Base-by-base conservation (phyloP, 1,140 invertebrate species). In the Teleogryllus occipitalis region DNA sequence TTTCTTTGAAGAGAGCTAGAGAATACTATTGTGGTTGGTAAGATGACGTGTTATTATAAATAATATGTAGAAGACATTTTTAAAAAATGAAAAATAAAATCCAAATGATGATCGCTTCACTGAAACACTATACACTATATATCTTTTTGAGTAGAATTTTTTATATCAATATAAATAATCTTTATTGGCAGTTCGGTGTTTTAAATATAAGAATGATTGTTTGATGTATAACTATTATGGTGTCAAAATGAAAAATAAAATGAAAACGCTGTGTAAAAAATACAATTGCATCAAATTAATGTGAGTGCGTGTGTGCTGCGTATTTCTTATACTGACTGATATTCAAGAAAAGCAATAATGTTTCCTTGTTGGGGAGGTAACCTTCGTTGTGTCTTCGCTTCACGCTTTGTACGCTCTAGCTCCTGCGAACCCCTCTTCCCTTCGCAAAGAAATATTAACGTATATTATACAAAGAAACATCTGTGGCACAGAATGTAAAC, bases 311-410 rank as follows among this genome's bases (percentile, higher is more conserved):
- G 39, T 39, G 78, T 73, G 73, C 47, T 79, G 79, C 39, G n/a
- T 46, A 77, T 27, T 79, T 46, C 27, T 75, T 49, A 22, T 75
- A 79, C 79, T 46, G 79, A 79, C 79, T 79, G 79, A 79, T 79
- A 79, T 47, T 75, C 74, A 27, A 65, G 79, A 79, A 79, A 79
- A 79, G 79, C 79, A 79, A 79, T 79, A 79, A 79, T 79, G 79
- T 79, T 79, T 77, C 22, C 15, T 27, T 49, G 76, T 54, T 47
- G 76, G 46, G n/a, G 75, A 48, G 48, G 47, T 39, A 22, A 8
- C 75, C 46, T 76, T 47, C 15, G 76, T n/a, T 77, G 47, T 54
- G 47, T 7, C 21, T 49, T 8, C 49, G 49, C 54, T 65, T 65
- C 54, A 14, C 54, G 54, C 54, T 65, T 65, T 65, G 18, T 14